Evolutionary conservation across 2,113 vertebrate species (phyloP).

Genomic region (Myrmecobius fasciatus): DNA sequence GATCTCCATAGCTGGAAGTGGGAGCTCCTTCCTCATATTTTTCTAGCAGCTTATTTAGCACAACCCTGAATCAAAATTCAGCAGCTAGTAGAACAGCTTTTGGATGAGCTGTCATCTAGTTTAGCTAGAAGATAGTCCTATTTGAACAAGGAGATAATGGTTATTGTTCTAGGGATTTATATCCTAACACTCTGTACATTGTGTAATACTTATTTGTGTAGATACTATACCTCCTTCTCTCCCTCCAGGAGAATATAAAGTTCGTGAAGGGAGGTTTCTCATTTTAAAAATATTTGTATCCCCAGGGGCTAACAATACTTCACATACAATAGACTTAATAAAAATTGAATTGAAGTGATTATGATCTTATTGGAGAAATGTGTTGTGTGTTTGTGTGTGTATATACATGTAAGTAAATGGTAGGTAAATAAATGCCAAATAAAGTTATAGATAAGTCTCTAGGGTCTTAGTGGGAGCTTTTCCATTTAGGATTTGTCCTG

Average conservation of each 20-base stretch:
- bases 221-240: neutral
- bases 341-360: neutral
- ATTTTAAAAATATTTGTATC: neutral
- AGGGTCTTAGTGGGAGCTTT: neutral
- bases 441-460: conserved; percentile 1
- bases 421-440: conserved; percentile 35
- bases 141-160: neutral
- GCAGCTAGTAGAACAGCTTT: neutral
- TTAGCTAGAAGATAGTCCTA: neutral
- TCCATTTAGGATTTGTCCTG: conserved; percentile 23
- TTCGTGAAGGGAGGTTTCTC: neutral
- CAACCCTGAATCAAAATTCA: neutral
- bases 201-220: neutral
- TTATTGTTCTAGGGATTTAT: neutral
- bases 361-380: conserved; percentile 21
- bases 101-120: neutral
- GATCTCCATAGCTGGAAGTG: neutral
- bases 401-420: neutral
- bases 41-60: neutral
- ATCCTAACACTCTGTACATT: neutral
- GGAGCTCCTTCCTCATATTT: neutral
- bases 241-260: neutral
- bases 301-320: neutral
- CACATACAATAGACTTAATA: neutral
- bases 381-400: too few relatives aligned